Evolutionary conservation across 2,888 invertebrate genomes (phyloP).

Genomic region (Aricia artaxerxes): DNA sequence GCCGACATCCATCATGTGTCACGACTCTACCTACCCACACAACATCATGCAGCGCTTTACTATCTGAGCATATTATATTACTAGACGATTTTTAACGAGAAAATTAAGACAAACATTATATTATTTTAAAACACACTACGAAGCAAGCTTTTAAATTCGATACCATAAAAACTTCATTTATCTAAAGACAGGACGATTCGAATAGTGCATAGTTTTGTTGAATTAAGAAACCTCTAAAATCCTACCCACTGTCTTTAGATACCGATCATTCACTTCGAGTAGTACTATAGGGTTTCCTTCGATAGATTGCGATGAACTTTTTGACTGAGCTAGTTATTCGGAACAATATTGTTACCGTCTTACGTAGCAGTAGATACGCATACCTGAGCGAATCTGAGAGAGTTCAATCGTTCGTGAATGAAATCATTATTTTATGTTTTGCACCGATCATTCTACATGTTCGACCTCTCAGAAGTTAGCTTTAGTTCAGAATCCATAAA

Average conservation of each 20-base stretch:
- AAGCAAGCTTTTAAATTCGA: constrained; percentile 58
- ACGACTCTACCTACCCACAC: constrained; percentile 60
- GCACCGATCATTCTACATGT: constrained; percentile 32
- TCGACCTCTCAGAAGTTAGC: constrained; percentile 19
- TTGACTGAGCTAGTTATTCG: constrained; percentile 39
- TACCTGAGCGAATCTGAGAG: constrained; percentile 76
- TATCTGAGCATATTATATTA: constrained; percentile 1
- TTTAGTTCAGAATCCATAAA: neutral
- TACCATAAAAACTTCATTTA: constrained; percentile 33
- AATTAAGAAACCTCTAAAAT: neutral
- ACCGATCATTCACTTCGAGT: constrained; percentile 43
- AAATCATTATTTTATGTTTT: constrained; percentile 31
- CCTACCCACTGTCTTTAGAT: constrained; percentile 42
- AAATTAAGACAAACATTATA: constrained; percentile 22
- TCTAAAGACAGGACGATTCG: constrained; percentile 38
- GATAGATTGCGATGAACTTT: constrained; percentile 33
- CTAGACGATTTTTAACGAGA: constrained; percentile 1
- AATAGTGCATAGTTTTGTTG: neutral
- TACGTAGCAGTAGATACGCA: constrained; percentile 52
- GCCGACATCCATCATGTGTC: constrained; percentile 68
- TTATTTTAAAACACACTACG: constrained; percentile 53
- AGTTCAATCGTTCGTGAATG: constrained; percentile 67
- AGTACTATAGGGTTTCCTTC: constrained; percentile 35
- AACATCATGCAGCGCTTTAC: constrained; percentile 56
- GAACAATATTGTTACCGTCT: constrained; percentile 43